These are phyloP conservation scores for Mormyrus iriodes DNA, from an alignment of 2,113 vertebrate genomes.

Conservation along the genomic window DNA sequence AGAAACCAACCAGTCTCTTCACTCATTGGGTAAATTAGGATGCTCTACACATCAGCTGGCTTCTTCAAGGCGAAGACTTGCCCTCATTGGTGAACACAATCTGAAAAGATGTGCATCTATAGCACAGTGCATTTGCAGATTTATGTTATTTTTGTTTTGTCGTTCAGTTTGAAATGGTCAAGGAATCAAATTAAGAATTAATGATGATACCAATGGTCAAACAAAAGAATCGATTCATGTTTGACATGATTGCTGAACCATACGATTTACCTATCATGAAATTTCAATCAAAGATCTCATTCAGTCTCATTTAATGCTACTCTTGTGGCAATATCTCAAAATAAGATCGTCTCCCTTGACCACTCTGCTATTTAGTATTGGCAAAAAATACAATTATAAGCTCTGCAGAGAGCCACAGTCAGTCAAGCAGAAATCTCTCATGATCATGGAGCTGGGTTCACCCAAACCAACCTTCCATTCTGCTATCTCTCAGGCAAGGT, in stretches of 20 bases:
- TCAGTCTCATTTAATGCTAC: background rate
- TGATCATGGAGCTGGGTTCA: background rate
- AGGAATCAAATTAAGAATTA: background rate
- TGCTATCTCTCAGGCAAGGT: background rate
- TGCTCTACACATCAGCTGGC: background rate
- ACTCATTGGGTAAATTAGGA: background rate
- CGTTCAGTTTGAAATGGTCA: background rate
- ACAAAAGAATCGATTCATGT: background rate
- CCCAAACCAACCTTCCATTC: background rate
- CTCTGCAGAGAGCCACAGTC: background rate
- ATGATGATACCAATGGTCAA: background rate
- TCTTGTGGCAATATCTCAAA: background rate
- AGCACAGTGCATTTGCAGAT: background rate
- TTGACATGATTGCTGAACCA: background rate
- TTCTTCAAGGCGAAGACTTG: background rate
- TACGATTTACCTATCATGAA: background rate
- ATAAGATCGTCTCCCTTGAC: background rate
- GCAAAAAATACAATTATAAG: background rate
- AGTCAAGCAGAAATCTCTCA: background rate
- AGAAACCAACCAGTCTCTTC: background rate
- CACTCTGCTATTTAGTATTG: background rate
- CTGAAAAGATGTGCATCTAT: background rate
- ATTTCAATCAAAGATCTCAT: background rate
- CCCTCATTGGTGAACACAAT: background rate
- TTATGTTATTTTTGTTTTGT: background rate